Conservation (phyloP, 1,140 invertebrate genomes). For the Macrobrachium nipponense region DNA sequence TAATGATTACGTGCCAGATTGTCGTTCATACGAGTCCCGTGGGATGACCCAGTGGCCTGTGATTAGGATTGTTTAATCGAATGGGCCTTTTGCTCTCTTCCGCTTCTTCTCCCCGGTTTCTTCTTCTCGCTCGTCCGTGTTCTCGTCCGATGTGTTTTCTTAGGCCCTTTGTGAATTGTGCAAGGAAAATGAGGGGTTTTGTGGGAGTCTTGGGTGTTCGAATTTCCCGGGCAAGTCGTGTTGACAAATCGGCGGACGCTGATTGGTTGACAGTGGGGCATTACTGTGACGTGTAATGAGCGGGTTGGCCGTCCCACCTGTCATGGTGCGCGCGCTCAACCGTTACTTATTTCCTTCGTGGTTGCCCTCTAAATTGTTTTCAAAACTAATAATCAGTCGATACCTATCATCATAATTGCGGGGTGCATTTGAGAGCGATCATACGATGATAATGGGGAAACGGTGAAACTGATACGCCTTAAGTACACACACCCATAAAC, state of each 20-base stretch:
- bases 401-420: conserved; percentile 44
- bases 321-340: conserved; percentile 32
- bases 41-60: neutral
- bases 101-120: neutral
- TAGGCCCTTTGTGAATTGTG: neutral
- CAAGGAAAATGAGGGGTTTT: conserved; percentile 19
- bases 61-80: conserved; percentile 5
- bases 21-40: neutral
- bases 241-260: conserved; percentile 45
- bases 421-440: conserved; percentile 19
- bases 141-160: conserved; percentile 7
- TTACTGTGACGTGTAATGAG: conserved; percentile 50
- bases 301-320: conserved; percentile 43
- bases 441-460: conserved; percentile 21
- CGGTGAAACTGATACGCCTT: neutral
- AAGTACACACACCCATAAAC: too few species aligned
- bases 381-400: conserved; percentile 43
- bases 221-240: conserved; percentile 34
- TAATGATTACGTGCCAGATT: conserved; percentile 33
- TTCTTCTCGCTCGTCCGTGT: neutral
- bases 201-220: conserved; percentile 22
- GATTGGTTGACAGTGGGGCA: conserved; percentile 53
- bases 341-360: conserved; percentile 39
- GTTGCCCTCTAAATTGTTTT: conserved; percentile 49
- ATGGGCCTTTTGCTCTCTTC: neutral